A percentile compares a stretch with the other conserved stretches of the same genome.
phyloP scores from a whole-genome alignment of 2,113 vertebrate species.

The Poicephalus gulielmi region DNA sequence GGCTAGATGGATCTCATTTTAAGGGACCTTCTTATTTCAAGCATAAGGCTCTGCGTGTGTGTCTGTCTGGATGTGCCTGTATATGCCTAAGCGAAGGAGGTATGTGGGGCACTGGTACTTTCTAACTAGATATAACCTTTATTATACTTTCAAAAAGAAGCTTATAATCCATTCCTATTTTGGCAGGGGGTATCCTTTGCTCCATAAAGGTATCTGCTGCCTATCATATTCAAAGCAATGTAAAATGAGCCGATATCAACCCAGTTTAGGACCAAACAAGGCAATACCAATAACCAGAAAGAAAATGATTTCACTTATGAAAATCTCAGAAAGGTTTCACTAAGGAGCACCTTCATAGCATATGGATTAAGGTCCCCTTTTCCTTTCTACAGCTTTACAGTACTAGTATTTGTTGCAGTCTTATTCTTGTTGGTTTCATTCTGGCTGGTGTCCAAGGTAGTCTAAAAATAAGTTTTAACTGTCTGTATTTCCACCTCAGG shows the following conservation, averaged over 20 bases:
- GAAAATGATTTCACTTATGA: neutral
- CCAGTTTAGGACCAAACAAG: neutral
- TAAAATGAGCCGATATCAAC: neutral
- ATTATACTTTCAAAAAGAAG: neutral
- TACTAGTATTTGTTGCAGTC: constrained; percentile 71
- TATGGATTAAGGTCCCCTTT: constrained; percentile 36
- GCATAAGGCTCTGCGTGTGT: rapidly evolving
- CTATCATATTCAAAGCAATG: neutral
- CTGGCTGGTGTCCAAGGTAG: constrained; percentile 69
- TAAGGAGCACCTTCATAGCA: neutral
- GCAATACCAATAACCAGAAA: neutral
- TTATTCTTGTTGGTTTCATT: constrained; percentile 78
- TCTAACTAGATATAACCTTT: neutral
- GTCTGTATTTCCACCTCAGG: constrained; percentile 61
- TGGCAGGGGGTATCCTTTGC: neutral
- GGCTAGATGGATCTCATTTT: neutral
- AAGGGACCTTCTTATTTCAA: neutral
- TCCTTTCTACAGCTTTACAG: neutral
- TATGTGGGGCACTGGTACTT: neutral
- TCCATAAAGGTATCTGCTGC: neutral
- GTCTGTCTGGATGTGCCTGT: neutral
- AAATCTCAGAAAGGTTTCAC: neutral
- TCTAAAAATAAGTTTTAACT: constrained; percentile 52
- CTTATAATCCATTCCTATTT: neutral
- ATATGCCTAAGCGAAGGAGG: neutral